Evolutionary conservation across 2,888 invertebrate genomes (phyloP).

Genomic region (Epistrophella euchroma): DNA sequence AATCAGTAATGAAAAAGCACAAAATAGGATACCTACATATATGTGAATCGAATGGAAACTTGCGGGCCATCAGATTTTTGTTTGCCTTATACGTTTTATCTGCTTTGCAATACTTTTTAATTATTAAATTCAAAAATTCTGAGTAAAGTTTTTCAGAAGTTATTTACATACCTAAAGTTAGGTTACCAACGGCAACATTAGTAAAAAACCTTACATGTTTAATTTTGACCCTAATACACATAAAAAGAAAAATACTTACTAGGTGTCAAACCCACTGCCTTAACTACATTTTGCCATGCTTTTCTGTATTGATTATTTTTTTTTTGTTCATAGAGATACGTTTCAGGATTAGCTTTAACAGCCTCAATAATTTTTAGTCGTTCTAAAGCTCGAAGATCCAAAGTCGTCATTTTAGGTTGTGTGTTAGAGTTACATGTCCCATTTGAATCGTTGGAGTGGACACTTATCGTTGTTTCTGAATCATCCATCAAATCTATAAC

Average conservation of each 20-base stretch:
- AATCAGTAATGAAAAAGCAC: too few species aligned
- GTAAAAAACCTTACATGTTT: neutral
- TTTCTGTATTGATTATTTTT: neutral
- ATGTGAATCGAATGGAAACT: too few species aligned
- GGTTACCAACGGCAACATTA: too few species aligned
- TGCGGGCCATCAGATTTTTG: too few species aligned
- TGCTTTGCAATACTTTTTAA: too few species aligned
- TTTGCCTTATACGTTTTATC: too few species aligned
- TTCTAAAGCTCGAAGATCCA: neutral
- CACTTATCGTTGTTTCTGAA: neutral
- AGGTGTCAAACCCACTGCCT: neutral
- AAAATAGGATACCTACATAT: too few species aligned
- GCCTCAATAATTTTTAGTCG: constrained; percentile 25
- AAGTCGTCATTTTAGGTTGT: neutral
- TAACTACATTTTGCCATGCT: constrained; percentile 23
- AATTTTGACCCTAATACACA: too few species aligned
- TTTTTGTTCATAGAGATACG: fast-evolving
- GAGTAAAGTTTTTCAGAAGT: too few species aligned
- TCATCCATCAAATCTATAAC: neutral
- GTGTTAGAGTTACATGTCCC: neutral
- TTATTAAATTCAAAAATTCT: too few species aligned
- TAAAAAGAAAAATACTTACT: constrained; percentile 19
- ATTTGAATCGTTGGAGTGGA: neutral
- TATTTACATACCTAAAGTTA: too few species aligned
- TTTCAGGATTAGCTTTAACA: neutral